These are phyloP conservation scores for Amblyraja radiata DNA, from an alignment of 2,797 vertebrate genomes.

Conservation along the genomic window DNA sequence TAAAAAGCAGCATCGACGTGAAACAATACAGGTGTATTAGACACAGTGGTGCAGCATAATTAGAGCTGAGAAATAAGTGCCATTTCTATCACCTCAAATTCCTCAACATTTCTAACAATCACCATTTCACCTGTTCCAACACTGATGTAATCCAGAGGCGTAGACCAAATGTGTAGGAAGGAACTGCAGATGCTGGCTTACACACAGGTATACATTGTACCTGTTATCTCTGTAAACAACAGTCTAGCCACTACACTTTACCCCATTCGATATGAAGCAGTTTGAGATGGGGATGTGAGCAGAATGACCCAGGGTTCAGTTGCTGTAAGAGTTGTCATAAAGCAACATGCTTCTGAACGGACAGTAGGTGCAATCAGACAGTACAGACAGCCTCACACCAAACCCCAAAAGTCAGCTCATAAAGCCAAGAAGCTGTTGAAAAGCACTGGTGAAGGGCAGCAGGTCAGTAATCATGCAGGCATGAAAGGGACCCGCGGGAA, in stretches of 20 bases:
- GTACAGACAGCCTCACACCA: background rate
- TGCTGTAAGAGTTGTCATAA: background rate
- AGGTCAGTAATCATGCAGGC: constrained; percentile 11
- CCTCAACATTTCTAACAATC: no score
- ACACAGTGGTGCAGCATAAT: background rate
- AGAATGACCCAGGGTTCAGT: background rate
- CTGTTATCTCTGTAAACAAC: background rate
- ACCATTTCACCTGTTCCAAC: no score
- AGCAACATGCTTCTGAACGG: background rate
- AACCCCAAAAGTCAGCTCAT: background rate
- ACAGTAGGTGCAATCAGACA: background rate
- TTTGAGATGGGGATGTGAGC: background rate
- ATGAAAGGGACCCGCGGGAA: background rate
- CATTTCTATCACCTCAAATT: no score
- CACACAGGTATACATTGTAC: background rate
- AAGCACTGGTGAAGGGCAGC: constrained; percentile 1
- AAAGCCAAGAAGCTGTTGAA: constrained; percentile 17
- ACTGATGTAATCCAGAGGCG: no score
- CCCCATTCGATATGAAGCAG: background rate
- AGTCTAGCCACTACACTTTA: background rate
- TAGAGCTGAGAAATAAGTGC: no score
- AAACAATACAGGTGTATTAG: background rate
- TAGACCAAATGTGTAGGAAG: no score
- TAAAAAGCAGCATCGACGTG: background rate
- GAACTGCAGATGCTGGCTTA: no score